Conservation (phyloP, 1,140 invertebrate genomes). For the Branchinecta lynchi region DNA sequence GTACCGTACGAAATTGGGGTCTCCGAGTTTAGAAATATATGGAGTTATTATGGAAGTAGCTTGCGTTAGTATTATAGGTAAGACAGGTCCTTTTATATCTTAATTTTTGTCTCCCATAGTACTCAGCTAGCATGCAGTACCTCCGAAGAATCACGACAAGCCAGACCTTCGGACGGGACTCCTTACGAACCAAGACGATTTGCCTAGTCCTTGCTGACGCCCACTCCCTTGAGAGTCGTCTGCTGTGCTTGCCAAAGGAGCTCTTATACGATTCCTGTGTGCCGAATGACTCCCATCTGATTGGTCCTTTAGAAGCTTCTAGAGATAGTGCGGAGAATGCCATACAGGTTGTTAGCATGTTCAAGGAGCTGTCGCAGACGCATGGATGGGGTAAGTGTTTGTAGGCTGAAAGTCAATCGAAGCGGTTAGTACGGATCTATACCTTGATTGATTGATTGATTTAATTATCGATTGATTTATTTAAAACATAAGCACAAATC, state of each 20-base stretch:
- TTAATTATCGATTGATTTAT: too few relatives aligned
- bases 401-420: not conserved
- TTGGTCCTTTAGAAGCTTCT: not conserved
- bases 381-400: not conserved
- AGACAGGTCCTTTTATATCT: too few relatives aligned
- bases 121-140: not conserved
- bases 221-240: not conserved
- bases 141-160: not conserved
- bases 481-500: too few relatives aligned
- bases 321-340: not conserved
- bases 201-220: not conserved
- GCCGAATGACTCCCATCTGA: not conserved
- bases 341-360: not conserved
- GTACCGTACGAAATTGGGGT: too few relatives aligned
- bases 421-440: too few relatives aligned
- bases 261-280: not conserved
- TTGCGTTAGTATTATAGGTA: too few relatives aligned
- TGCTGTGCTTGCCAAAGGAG: not conserved
- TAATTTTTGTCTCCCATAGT: not conserved
- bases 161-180: not conserved
- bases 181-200: not conserved
- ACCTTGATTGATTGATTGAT: too few relatives aligned
- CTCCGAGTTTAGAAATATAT: too few relatives aligned
- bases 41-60: too few relatives aligned
- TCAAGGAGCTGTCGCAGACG: not conserved